Conservation (phyloP, 2,797 vertebrate genomes). For the Neosalanx taihuensis region DNA sequence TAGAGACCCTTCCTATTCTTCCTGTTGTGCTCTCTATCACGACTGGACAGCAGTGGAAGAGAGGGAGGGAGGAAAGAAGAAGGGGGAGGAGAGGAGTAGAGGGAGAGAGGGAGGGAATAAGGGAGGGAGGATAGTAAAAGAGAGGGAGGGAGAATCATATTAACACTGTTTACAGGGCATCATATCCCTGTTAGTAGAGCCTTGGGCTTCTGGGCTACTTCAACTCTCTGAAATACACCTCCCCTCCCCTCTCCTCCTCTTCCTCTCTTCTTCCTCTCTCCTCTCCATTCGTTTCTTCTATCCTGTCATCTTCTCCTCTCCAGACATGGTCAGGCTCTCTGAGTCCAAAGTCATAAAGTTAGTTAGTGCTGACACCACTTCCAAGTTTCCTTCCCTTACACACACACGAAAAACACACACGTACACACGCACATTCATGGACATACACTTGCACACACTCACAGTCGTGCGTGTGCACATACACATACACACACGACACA, state of each 20-base stretch:
- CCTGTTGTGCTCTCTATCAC: conserved; percentile 28
- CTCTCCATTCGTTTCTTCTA: conserved; percentile 9
- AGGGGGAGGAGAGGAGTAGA: conserved; percentile 12
- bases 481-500: too few species aligned
- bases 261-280: conserved; percentile 13
- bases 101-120: not conserved
- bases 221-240: conserved; percentile 7
- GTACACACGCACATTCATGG: too few species aligned
- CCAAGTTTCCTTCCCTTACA: conserved; percentile 24
- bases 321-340: not conserved
- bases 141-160: not conserved
- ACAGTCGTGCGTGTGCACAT: too few species aligned
- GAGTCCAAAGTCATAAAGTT: conserved; percentile 31
- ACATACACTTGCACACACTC: too few species aligned
- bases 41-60: not conserved
- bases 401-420: too few species aligned
- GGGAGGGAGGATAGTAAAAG: not conserved
- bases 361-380: conserved; percentile 37
- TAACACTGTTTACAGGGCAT: not conserved
- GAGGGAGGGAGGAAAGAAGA: not conserved
- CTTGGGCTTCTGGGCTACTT: conserved; percentile 21
- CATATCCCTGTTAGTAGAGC: not conserved
- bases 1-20: conserved; percentile 54
- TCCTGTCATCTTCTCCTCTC: conserved; percentile 2
- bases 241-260: not conserved